Evolutionary conservation across 2,113 vertebrate species (phyloP).

Genomic region (Cephalopterus ornatus): DNA sequence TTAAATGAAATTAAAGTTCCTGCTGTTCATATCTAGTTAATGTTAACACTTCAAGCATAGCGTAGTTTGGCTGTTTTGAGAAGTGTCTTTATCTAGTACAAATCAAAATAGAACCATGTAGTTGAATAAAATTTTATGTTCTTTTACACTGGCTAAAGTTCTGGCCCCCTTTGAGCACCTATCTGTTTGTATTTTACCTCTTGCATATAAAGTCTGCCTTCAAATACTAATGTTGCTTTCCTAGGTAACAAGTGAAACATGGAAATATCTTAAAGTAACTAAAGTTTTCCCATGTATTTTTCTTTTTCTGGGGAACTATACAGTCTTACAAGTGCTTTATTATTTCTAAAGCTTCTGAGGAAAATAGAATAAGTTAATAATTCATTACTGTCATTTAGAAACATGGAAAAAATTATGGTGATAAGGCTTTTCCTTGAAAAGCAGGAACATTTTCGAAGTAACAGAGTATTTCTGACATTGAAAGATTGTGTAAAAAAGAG

Average conservation of each 20-base stretch:
- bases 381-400: neutral
- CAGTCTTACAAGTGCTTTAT: neutral
- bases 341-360: neutral
- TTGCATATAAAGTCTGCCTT: neutral
- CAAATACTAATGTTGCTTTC: neutral
- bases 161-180: neutral
- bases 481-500: neutral
- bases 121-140: neutral
- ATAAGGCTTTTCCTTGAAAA: neutral
- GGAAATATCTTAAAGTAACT: neutral
- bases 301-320: neutral
- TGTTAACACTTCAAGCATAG: neutral
- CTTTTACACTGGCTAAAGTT: neutral
- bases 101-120: neutral
- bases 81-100: neutral
- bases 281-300: neutral
- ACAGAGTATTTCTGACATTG: neutral
- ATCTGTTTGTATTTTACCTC: neutral
- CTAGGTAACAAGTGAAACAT: neutral
- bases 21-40: neutral
- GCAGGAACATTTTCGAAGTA: neutral
- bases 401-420: neutral
- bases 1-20: constrained; percentile 29
- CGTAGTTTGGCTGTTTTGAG: neutral
- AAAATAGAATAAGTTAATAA: constrained; percentile 37